phyloP scores from a whole-genome alignment of 2,113 vertebrate genomes.

The Nansenia antarctica region DNA sequence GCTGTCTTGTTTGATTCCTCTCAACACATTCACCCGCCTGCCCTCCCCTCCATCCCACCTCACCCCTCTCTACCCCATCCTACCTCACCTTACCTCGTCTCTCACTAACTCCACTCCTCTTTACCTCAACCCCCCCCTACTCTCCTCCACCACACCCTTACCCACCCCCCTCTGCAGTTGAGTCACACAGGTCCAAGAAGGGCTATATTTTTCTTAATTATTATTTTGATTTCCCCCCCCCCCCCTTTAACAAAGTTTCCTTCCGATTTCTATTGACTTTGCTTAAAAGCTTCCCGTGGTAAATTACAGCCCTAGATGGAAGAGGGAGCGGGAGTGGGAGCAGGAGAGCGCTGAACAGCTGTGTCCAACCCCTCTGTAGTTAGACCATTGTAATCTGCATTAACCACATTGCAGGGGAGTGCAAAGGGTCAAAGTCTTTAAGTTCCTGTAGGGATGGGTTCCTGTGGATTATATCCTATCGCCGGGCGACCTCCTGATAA shows the following conservation, averaged over 20 bases:
- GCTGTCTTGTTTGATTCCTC: constrained; percentile 35
- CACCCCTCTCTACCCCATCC: too few species aligned
- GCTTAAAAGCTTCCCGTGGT: constrained; percentile 51
- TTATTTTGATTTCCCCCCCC: constrained; percentile 51
- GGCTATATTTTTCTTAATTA: constrained; percentile 50
- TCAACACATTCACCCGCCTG: constrained; percentile 24
- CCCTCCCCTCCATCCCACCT: constrained; percentile 33
- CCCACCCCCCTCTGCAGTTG: constrained; percentile 12
- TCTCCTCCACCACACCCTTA: not conserved
- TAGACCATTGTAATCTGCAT: constrained; percentile 78
- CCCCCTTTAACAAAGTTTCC: constrained; percentile 53
- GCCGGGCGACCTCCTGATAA: constrained; percentile 55
- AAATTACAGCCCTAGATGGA: constrained; percentile 69
- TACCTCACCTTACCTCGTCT: constrained; percentile 3
- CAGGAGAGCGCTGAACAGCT: constrained; percentile 68
- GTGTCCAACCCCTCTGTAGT: constrained; percentile 62
- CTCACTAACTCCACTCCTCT: constrained; percentile 7
- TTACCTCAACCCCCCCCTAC: not conserved
- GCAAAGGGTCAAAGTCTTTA: constrained; percentile 80
- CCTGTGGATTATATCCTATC: constrained; percentile 70
- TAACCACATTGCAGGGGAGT: constrained; percentile 73
- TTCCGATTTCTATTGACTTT: constrained; percentile 59
- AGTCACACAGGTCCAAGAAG: constrained; percentile 30
- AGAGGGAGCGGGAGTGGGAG: constrained; percentile 20
- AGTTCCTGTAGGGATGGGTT: constrained; percentile 70